Base-by-base conservation (phyloP, 2,888 invertebrate species). In the Campoplex capitator region DNA sequence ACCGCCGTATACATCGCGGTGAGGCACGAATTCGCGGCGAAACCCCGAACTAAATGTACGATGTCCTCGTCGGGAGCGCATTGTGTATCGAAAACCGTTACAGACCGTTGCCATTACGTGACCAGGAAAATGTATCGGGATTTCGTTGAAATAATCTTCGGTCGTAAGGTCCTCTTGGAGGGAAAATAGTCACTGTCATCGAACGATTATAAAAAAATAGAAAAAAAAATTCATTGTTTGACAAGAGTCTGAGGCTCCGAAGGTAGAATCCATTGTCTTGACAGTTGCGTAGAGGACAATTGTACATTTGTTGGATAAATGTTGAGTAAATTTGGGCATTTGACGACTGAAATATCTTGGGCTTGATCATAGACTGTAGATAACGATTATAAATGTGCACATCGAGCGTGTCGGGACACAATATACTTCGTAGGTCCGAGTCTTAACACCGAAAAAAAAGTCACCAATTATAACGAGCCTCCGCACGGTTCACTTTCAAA, bases 21-120 rank as follows among this genome's bases (percentile, higher is more conserved):
- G 70, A 76, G 79, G 71, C 86, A 83, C 86, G 86, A 86, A 83
- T 86, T 83, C 68, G 76, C 83, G 68, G 13, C 68, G 71, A 56
- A 73, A 42, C 68, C 67, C 83, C 77, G 74, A 56, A 84, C 80
- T 76, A 54, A 51, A 82, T 56, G 56, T 18, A 68, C 48, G 80
- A 56, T 81, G 67, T 76, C 75, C 75, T 74, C 67, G 9, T 38
- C 74, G 68, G 62, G 76, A 51, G 83, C 65, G 73, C 86, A 89
- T 82, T 82, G 75, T 85, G 16, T 62, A 75, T 82, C 75, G 75
- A 74, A 84, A 77, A 86, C 86, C 90, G 89, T 90, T 91, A 90
- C 83, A 83, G 90, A 85, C 90, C 87, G 88, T 86, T 88, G 88
- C 84, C 78, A 89, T 90, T 91, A 91, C 91, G 90, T 91, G 91